These are phyloP conservation scores for Cantharis rufa DNA, from an alignment of 2,888 invertebrate genomes.

Conservation along the genomic window DNA sequence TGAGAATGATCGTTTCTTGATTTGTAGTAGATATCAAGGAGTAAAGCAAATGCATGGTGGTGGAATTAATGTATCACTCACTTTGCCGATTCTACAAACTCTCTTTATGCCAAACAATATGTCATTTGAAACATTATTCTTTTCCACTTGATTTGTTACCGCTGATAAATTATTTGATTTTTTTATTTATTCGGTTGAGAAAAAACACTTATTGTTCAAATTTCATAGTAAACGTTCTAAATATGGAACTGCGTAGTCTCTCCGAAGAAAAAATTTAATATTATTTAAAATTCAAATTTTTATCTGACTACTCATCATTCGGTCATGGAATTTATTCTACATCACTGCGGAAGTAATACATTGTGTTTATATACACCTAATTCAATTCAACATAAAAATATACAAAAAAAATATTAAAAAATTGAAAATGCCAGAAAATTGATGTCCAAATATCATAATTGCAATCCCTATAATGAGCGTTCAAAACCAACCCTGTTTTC, in stretches of 20 bases:
- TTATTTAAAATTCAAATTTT: neutral
- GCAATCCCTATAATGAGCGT: too few species aligned
- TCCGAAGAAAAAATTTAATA: neutral
- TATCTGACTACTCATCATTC: neutral
- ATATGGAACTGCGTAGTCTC: neutral
- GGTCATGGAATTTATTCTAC: too few species aligned
- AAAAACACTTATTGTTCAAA: neutral
- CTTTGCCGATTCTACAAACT: conserved; percentile 31
- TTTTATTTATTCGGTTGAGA: neutral
- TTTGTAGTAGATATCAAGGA: conserved; percentile 32
- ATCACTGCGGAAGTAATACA: too few species aligned
- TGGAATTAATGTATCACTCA: conserved; percentile 36
- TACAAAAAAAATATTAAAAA: too few species aligned
- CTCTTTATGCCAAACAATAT: conserved; percentile 30
- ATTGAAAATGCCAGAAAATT: too few species aligned
- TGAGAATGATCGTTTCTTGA: conserved; percentile 27
- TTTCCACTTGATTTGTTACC: conserved; percentile 27
- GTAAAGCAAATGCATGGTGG: conserved; percentile 33
- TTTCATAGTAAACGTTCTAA: neutral
- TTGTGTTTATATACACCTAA: too few species aligned
- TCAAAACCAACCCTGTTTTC: too few species aligned
- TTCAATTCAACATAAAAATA: too few species aligned
- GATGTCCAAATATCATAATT: too few species aligned
- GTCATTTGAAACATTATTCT: conserved; percentile 35
- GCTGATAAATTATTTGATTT: neutral